Conservation (phyloP, 1,140 invertebrate species). For the Hyposmocoma kahamanoa region DNA sequence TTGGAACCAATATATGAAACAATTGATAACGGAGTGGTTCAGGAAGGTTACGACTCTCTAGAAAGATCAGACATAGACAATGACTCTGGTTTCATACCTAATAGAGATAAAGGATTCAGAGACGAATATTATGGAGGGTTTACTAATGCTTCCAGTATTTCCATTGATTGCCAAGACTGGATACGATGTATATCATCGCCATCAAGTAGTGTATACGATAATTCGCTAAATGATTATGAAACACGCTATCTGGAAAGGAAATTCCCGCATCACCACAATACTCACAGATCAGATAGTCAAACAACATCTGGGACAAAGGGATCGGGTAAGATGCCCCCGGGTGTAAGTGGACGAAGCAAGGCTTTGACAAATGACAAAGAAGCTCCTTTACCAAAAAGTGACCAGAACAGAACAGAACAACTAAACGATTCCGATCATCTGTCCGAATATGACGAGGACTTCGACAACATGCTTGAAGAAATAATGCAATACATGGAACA, state of each 20-base stretch:
- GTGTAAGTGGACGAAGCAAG: too few relatives aligned
- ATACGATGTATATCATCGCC: conserved; percentile 34
- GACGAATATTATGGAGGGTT: conserved; percentile 46
- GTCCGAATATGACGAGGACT: conserved; percentile 31
- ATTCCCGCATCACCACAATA: conserved; percentile 16
- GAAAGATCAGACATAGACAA: conserved; percentile 33
- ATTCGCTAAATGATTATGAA: conserved; percentile 31
- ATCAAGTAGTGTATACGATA: conserved; percentile 34
- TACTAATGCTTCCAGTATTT: conserved; percentile 48
- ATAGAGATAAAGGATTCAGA: conserved; percentile 24
- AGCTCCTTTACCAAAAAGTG: too few relatives aligned
- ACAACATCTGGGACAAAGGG: neutral
- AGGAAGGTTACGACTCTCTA: conserved; percentile 43
- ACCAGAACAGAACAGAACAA: neutral
- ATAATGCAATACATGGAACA: conserved; percentile 55
- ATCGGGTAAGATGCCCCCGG: neutral
- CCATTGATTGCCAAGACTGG: conserved; percentile 53
- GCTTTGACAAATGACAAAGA: too few relatives aligned
- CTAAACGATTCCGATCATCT: neutral
- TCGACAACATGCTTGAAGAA: conserved; percentile 48
- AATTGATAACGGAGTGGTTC: conserved; percentile 38
- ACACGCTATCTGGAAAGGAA: conserved; percentile 18
- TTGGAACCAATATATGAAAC: conserved; percentile 62
- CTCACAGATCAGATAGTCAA: neutral
- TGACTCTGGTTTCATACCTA: conserved; percentile 35